Evolutionary conservation across 2,797 vertebrate genomes (phyloP), one percentile per base, ranked within the genome.

Genomic region (Hippoglossus hippoglossus): DNA sequence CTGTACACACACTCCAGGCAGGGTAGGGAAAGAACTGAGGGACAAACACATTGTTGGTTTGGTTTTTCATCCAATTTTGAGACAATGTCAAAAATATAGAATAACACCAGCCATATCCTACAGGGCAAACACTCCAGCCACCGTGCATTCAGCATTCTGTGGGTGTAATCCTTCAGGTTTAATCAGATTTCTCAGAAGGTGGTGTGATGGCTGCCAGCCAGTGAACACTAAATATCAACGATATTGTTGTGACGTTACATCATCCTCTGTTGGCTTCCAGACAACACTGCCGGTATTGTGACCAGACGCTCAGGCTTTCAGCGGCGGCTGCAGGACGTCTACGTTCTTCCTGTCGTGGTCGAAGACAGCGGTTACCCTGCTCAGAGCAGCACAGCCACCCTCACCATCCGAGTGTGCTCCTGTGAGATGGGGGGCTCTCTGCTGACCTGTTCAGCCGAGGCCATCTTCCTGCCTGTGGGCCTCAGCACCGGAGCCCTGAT

Each of bases 221-320:
- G 18, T 15, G 6, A 55, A 13, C 36, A 12, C 16, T 25, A 5
- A 6, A 1, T 21, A 26, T 44, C 1, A 18, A 13, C 8, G 6
- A 52, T 6, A 16, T 1, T 47, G 25, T 52, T 26, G 9, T 52
- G 44, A 47, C 25, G 4, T 28, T 7, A 24, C 8, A 0, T 21
- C 22, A 2, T 62, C 34, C 39, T 57, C 5, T 47, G 18, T 71
- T 52, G 52, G 19, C 5, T 67, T 93, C 26, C 90, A 99, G 97
- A 99, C 89, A 99, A 98, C 92, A 97, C 97, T 21, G 97, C 97
- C 49, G 97, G 96, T 51, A 95, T 99, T 57, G 93, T 97, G 92
- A 91, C 96, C 50, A 90, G 91, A 49, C 95, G 93, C 80, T 90
- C 93, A 1, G 95, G 95, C 25, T 97, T 97, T 83, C 95, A 90